Evolutionary conservation across 2,888 invertebrate species (phyloP).

Genomic region (Nemoura dubitans): DNA sequence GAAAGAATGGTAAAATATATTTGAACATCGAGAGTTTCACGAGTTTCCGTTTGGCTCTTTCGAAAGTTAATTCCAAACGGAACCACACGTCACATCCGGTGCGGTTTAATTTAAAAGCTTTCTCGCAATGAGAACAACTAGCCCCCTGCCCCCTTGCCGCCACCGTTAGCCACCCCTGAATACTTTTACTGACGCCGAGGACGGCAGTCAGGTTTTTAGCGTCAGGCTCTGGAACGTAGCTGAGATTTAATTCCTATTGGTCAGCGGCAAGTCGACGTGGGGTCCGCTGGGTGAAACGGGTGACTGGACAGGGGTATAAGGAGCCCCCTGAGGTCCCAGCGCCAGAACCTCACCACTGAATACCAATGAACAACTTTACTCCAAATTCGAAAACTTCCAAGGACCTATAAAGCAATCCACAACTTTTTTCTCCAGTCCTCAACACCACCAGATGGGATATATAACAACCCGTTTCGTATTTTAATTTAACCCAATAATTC

Average conservation of each 20-base stretch:
- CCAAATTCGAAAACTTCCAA: slow-evolving; percentile 28
- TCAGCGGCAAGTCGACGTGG: not conserved
- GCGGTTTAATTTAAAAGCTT: slow-evolving; percentile 45
- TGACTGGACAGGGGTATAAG: slow-evolving; percentile 5
- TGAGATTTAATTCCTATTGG: slow-evolving; percentile 39
- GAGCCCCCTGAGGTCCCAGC: slow-evolving; percentile 5
- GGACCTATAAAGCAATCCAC: slow-evolving; percentile 9
- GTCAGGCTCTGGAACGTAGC: slow-evolving; percentile 9
- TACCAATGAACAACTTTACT: slow-evolving; percentile 31
- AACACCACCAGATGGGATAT: not conserved
- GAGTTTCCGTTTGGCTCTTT: slow-evolving; percentile 41
- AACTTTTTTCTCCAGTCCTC: slow-evolving; percentile 18
- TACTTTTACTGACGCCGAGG: not conserved
- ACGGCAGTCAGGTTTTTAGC: not conserved
- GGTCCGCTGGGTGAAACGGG: not conserved
- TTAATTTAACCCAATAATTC: not conserved
- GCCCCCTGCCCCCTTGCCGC: not conserved
- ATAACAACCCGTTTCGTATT: not conserved
- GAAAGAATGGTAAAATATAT: slow-evolving; percentile 43
- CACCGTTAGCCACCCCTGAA: not conserved
- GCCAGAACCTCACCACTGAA: slow-evolving; percentile 29
- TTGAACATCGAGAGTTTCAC: slow-evolving; percentile 42
- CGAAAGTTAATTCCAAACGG: slow-evolving; percentile 43
- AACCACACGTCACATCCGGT: slow-evolving; percentile 40
- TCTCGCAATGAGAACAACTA: slow-evolving; percentile 34